These are phyloP conservation scores for Rhinolophus sinicus DNA, from an alignment of 2,113 vertebrate species.

Conservation along the genomic window DNA sequence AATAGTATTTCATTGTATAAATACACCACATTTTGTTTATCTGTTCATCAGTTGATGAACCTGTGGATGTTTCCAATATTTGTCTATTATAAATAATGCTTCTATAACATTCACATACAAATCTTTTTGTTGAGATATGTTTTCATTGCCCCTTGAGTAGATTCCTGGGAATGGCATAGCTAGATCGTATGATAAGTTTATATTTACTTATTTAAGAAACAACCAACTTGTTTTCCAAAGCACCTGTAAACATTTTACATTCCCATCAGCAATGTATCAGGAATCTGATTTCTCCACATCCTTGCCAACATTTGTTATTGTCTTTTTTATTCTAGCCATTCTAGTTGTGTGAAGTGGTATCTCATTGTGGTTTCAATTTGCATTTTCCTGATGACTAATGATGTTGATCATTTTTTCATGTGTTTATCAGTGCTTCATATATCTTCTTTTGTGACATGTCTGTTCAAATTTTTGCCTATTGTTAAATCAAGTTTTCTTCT, in stretches of 20 bases:
- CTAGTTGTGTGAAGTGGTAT: neutral
- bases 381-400: neutral
- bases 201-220: constrained; percentile 11
- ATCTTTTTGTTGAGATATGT: neutral
- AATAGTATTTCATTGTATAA: neutral
- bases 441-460: neutral
- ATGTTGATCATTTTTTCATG: neutral
- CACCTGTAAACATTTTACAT: neutral
- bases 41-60: neutral
- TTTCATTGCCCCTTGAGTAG: neutral
- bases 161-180: neutral
- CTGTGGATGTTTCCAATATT: neutral
- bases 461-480: neutral
- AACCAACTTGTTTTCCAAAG: neutral
- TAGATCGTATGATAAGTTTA: neutral
- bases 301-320: neutral
- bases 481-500: neutral
- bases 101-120: neutral
- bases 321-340: neutral
- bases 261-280: neutral
- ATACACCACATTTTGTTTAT: neutral
- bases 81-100: neutral
- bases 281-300: neutral
- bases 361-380: neutral
- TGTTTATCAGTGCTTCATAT: neutral